Evolutionary conservation across 2,888 invertebrate species (phyloP), one percentile per base, ranked within the genome.

Genomic region (Amiota communis): DNA sequence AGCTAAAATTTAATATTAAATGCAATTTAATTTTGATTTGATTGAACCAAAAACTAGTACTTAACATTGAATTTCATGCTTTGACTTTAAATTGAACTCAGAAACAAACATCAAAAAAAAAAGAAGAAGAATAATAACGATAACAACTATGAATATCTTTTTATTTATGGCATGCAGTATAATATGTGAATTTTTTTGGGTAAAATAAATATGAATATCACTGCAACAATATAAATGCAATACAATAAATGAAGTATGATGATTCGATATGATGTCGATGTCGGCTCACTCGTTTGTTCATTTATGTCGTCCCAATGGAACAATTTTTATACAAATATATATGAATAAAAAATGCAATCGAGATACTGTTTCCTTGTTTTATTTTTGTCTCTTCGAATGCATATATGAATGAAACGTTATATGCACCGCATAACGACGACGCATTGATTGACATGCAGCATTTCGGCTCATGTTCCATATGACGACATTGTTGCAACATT

Each of bases 391-490:
- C 6, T 36, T 15, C n/a, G 17, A n/a, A 51, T 51, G 15, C 57
- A 17, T 70, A 49, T 68, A 68, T 77, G 70, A 20, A 77, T 73
- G 74, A 80, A 77, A 77, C 85, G 83, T 84, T 85, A 83, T 81
- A 83, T 84, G 84, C 59, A 59, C 8, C 36, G 36, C 36, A 36
- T 36, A 36, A 36, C 36, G 36, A 74, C 69, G 75, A 76, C 78
- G 73, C 85, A 78, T 76, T 84, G 82, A 85, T 85, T 83, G 82
- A 84, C 84, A 82, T 81, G 78, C 74, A 71, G 65, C 82, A 70
- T 83, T 84, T 85, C 82, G 69, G 71, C 70, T 23, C 51, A 53
- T 36, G 36, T 8, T n/a, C 69, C 46, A 70, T n/a, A 53, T 17
- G 69, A 47, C 15, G 36, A 46, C 48, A 70, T 59, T 70, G 69